These are phyloP conservation scores for Pelecanus crispus DNA, from an alignment of 2,113 vertebrate genomes.

Conservation along the genomic window DNA sequence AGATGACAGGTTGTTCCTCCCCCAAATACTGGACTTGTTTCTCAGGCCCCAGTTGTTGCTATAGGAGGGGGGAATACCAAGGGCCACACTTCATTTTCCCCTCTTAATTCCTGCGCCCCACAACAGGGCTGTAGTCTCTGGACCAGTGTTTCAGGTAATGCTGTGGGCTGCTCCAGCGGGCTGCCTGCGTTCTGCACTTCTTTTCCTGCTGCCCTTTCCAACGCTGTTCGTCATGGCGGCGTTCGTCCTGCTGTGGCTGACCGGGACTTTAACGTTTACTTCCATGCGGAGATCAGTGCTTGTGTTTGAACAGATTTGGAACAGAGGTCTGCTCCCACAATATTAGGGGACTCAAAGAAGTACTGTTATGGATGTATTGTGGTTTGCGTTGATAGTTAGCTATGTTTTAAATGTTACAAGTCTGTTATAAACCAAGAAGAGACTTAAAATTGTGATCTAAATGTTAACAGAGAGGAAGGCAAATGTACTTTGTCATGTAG, in stretches of 20 bases:
- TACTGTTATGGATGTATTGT: neutral
- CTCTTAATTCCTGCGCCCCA: neutral
- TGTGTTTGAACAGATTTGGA: neutral
- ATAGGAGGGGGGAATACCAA: neutral
- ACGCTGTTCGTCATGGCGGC: fast-evolving
- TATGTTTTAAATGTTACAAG: neutral
- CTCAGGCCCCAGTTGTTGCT: neutral
- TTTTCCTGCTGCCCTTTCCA: neutral
- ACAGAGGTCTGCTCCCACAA: neutral
- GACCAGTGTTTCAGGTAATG: neutral
- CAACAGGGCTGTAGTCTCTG: neutral
- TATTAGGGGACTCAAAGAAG: neutral
- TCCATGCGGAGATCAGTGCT: neutral
- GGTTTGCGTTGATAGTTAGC: neutral
- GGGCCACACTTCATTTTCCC: neutral
- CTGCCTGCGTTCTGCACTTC: fast-evolving
- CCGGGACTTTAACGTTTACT: neutral
- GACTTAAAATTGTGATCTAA: neutral
- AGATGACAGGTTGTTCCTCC: neutral
- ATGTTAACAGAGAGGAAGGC: neutral
- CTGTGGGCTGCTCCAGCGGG: neutral
- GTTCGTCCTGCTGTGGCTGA: neutral
- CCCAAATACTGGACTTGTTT: neutral
- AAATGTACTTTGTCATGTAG: neutral
- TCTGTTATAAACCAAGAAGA: neutral